A percentile compares a stretch with the other conserved stretches of the same genome.
Evolutionary conservation across 2,797 vertebrate species (phyloP).

Genomic region (Oreochromis grahami): DNA sequence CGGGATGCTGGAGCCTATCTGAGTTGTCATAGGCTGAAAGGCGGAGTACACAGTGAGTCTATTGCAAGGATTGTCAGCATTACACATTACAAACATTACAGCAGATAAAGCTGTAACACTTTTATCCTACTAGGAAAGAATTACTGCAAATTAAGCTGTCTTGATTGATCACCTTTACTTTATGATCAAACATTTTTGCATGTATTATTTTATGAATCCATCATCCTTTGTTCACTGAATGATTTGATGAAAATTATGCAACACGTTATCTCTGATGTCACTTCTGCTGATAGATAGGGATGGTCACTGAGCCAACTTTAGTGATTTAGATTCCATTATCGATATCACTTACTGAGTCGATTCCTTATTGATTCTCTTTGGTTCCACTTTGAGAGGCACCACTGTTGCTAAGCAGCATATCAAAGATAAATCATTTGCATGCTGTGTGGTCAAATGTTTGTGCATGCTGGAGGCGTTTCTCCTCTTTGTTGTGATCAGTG

Average conservation of each 20-base stretch:
- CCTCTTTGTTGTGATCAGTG: background rate
- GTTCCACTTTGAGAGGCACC: background rate
- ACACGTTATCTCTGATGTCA: background rate
- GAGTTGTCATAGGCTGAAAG: background rate
- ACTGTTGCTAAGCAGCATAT: background rate
- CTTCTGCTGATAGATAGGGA: background rate
- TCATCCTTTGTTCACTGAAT: background rate
- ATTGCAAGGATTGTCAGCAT: background rate
- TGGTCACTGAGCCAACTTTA: background rate
- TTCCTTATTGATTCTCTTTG: background rate
- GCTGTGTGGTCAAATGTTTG: background rate
- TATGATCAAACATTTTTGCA: background rate
- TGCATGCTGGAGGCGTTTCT: background rate
- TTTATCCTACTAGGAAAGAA: background rate
- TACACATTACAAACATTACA: background rate
- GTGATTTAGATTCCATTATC: background rate
- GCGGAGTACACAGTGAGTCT: background rate
- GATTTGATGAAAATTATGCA: background rate
- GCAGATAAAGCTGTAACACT: background rate
- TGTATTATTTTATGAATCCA: background rate
- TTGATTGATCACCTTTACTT: background rate
- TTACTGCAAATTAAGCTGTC: background rate
- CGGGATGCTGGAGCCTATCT: background rate
- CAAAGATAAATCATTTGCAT: background rate
- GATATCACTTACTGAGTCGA: background rate